Base-by-base conservation (phyloP, 2,797 vertebrate genomes). In the Rhinoraja longicauda region DNA sequence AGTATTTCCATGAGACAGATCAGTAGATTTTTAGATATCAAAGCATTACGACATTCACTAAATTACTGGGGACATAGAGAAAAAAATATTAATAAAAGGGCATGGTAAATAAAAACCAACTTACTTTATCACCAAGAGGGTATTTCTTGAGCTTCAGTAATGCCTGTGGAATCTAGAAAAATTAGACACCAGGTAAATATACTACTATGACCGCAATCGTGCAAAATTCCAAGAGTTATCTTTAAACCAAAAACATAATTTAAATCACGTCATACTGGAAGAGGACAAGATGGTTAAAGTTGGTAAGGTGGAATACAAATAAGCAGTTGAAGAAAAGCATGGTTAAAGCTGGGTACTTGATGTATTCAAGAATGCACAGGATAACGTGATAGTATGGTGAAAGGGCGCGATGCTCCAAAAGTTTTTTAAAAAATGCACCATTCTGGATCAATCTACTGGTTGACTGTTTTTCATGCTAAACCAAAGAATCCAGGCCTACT, bases 131-230 rank as follows among this genome's bases (percentile, higher is more conserved):
- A 73, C 96, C 96, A 59, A 98, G 98, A 82, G 97, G 97, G 93
- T 98, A 99, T 93, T 99, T 99, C 96, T 99, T 99, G 93, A 99
- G 96, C 93, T 98, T 97, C 24, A 99, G 96, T 93, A 99, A 95
- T 93, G 99, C 98, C 94, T 99, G 98, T 73, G 98, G 98, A 93
- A 99, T 98, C 99, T 99, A 94, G 24, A 75, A 75, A 75, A 90
- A 92, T 75, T 57, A 45, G 39, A n/a, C 36, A 75, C 21, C 26
- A 73, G 67, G 4, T 91, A n/a, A 57, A 39, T 57, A 73, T 8
- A 10, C 15, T 73, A 36, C 9, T 45, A 72, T 45, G 10, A n/a
- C 39, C 29, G 36, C 67, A 73, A 53, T 5, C 39, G 92, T 53
- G 13, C 24, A 75, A 53, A 75, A 21, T 73, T 92, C 39, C 72